phyloP scores from a whole-genome alignment of 2,797 vertebrate species.

The Sciaenops ocellatus region DNA sequence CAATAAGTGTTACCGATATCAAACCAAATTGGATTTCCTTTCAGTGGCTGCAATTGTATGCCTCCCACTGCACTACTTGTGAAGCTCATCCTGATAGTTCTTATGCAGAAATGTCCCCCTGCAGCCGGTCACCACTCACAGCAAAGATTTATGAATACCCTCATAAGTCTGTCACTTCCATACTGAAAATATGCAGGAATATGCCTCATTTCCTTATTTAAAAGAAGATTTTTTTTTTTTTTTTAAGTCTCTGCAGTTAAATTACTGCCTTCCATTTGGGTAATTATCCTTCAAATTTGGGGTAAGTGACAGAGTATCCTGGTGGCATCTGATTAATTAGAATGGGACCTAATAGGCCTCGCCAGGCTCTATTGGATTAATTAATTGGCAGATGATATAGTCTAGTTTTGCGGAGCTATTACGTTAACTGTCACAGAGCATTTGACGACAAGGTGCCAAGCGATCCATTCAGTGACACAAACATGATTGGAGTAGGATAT shows the following conservation, averaged over 20 bases:
- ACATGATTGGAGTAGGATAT: conserved; percentile 62
- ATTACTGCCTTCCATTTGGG: conserved; percentile 61
- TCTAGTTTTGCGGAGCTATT: conserved; percentile 56
- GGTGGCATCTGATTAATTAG: conserved; percentile 75
- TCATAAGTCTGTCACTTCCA: conserved; percentile 48
- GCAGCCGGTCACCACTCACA: conserved; percentile 26
- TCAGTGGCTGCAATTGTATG: conserved; percentile 40
- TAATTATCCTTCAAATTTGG: conserved; percentile 77
- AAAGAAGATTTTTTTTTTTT: conserved; percentile 50
- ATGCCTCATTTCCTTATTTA: conserved; percentile 56
- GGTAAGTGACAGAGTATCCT: conserved; percentile 71
- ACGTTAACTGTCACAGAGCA: conserved; percentile 65
- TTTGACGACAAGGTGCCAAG: conserved; percentile 65
- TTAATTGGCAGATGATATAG: conserved; percentile 74
- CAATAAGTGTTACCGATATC: conserved; percentile 49
- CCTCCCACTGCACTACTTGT: conserved; percentile 36
- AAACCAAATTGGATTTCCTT: conserved; percentile 60
- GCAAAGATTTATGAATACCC: conserved; percentile 56
- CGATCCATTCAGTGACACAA: conserved; percentile 63
- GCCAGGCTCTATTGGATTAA: conserved; percentile 69
- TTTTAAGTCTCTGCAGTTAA: conserved; percentile 39
- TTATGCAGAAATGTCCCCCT: conserved; percentile 34
- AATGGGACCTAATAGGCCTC: conserved; percentile 69
- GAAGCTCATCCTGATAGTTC: conserved; percentile 44
- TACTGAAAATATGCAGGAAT: conserved; percentile 39